Percentiles rank a stretch among this genome's conserved stretches.
These are phyloP conservation scores for Idaea aversata DNA, from an alignment of 2,888 invertebrate species.

Conservation along the genomic window DNA sequence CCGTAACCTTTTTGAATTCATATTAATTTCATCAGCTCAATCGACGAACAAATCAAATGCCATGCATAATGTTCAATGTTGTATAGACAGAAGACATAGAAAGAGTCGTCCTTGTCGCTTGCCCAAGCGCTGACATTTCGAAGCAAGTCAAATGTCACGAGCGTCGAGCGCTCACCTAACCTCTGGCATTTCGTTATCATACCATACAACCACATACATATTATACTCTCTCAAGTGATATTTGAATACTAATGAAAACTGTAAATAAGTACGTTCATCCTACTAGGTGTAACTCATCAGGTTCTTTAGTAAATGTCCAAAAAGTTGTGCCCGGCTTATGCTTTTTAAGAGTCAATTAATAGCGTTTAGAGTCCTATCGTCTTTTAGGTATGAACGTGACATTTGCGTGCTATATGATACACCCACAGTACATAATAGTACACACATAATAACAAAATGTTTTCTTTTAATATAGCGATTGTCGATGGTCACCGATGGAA, in stretches of 20 bases:
- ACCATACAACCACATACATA: conserved; percentile 14
- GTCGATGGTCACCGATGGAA: conserved; percentile 80
- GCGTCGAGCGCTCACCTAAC: conserved; percentile 68
- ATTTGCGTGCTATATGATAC: not conserved
- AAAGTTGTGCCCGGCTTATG: not conserved
- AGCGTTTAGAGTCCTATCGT: not conserved
- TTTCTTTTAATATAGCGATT: conserved; percentile 54
- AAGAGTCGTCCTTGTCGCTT: conserved; percentile 78
- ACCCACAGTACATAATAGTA: not conserved
- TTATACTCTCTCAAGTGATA: conserved; percentile 52
- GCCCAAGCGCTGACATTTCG: conserved; percentile 77
- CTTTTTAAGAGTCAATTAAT: not conserved
- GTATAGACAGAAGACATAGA: conserved; percentile 69
- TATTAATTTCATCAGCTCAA: conserved; percentile 67
- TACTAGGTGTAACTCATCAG: too few relatives aligned
- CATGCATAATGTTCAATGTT: conserved; percentile 69
- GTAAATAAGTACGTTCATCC: conserved; percentile 22
- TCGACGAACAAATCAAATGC: conserved; percentile 70
- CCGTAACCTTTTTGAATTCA: conserved; percentile 66
- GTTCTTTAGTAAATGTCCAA: too few relatives aligned
- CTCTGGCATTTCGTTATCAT: conserved; percentile 63
- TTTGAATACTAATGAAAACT: conserved; percentile 57
- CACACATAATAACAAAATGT: conserved; percentile 25
- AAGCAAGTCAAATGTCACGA: conserved; percentile 75
- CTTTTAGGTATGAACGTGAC: not conserved